Evolutionary conservation across 2,888 invertebrate genomes (phyloP).

Genomic region (Synanthedon formicaeformis): DNA sequence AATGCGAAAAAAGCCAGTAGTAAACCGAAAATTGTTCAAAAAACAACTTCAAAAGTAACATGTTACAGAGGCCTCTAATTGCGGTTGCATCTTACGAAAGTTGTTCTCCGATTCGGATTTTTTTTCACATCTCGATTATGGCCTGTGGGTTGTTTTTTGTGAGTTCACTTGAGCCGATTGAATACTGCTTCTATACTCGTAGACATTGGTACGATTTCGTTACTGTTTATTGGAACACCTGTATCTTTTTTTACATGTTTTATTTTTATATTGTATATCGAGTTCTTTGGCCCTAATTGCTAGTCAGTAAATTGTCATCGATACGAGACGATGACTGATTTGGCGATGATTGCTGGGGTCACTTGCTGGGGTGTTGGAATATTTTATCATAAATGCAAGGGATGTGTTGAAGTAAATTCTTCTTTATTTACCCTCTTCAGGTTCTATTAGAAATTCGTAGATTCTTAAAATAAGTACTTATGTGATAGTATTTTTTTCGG

Average conservation of each 20-base stretch:
- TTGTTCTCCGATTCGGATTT: slow-evolving; percentile 8
- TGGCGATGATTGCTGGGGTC: too few relatives aligned
- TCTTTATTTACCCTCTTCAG: too few relatives aligned
- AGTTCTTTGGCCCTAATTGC: too few relatives aligned
- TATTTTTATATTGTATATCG: too few relatives aligned
- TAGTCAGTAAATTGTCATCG: too few relatives aligned
- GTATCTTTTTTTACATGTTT: background rate
- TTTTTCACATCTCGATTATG: slow-evolving; percentile 13
- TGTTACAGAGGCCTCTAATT: slow-evolving; percentile 22
- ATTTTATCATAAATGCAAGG: too few relatives aligned
- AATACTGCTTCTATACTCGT: slow-evolving; percentile 22
- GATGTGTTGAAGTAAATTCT: too few relatives aligned
- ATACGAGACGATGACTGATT: too few relatives aligned
- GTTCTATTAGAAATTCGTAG: too few relatives aligned
- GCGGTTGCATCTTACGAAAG: slow-evolving; percentile 20
- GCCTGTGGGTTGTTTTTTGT: slow-evolving; percentile 23
- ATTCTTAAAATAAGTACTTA: too few relatives aligned
- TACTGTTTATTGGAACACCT: slow-evolving; percentile 14
- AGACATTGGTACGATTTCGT: slow-evolving; percentile 19
- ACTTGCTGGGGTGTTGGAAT: too few relatives aligned
- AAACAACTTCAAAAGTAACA: slow-evolving; percentile 11
- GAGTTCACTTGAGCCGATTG: slow-evolving; percentile 31
- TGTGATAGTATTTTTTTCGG: too few relatives aligned
- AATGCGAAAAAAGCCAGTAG: background rate
- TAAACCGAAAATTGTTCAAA: slow-evolving; percentile 2